Evolutionary conservation across 37 sponge, comb jelly and placozoan genomes (phyloP).

Genomic region (Eunapius fragilis): DNA sequence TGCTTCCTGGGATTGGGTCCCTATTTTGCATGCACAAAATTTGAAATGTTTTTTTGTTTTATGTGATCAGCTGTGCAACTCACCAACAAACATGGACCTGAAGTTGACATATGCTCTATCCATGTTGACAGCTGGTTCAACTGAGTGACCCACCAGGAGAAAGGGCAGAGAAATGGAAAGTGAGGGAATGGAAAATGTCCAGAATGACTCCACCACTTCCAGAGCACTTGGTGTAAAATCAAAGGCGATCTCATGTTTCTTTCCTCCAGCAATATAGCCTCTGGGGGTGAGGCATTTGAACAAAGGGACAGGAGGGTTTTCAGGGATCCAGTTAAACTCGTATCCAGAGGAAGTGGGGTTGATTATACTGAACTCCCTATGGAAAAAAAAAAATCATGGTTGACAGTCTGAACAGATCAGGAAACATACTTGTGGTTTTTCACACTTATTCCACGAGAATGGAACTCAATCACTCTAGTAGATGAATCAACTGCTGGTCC

Average conservation of each 20-base stretch:
- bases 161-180: slow-evolving; percentile 74
- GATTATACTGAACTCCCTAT: slow-evolving; percentile 82
- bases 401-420: neutral
- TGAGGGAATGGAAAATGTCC: slow-evolving; percentile 95
- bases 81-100: slow-evolving; percentile 76
- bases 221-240: slow-evolving; percentile 75
- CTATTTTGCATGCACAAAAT: slow-evolving; percentile 3
- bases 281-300: slow-evolving; percentile 79
- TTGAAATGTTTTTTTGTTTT: neutral
- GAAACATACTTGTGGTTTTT: slow-evolving; percentile 48
- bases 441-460: slow-evolving; percentile 78
- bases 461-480: slow-evolving; percentile 89
- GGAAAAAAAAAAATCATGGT: neutral
- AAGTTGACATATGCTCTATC: slow-evolving; percentile 91
- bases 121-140: slow-evolving; percentile 85
- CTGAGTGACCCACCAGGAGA: slow-evolving; percentile 84
- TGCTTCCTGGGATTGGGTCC: slow-evolving; percentile 63
- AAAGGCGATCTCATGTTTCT: slow-evolving; percentile 83
- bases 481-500: slow-evolving; percentile 17
- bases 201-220: slow-evolving; percentile 77
- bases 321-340: slow-evolving; percentile 79
- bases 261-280: slow-evolving; percentile 77
- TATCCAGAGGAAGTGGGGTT: slow-evolving; percentile 89
- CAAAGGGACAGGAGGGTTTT: slow-evolving; percentile 34
- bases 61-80: neutral